Evolutionary conservation across 2,888 invertebrate genomes (phyloP).

Genomic region (Meteorus colon): DNA sequence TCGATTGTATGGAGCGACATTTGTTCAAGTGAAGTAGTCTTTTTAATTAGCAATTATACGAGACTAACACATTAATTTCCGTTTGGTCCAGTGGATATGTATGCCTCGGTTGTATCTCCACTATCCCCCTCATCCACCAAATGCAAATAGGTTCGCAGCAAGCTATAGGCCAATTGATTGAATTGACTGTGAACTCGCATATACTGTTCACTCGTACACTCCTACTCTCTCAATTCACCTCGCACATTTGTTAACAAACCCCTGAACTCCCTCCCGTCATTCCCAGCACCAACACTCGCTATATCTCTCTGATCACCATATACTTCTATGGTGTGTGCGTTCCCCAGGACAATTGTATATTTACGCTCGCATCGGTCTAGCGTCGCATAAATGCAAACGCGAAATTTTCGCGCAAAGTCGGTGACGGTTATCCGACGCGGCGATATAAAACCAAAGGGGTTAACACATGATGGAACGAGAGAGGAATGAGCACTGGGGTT

Average conservation of each 20-base stretch:
- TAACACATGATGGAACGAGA: neutral
- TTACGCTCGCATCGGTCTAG: conserved; percentile 28
- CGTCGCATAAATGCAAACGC: conserved; percentile 39
- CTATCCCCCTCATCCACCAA: conserved; percentile 55
- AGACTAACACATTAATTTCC: conserved; percentile 72
- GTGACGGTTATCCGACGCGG: conserved; percentile 30
- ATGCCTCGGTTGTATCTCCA: neutral
- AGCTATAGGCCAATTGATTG: conserved; percentile 69
- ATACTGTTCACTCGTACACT: conserved; percentile 36
- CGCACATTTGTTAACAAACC: conserved; percentile 10
- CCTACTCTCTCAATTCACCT: conserved; percentile 35
- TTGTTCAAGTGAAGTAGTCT: conserved; percentile 55
- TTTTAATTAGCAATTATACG: conserved; percentile 72
- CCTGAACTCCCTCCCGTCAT: conserved; percentile 19
- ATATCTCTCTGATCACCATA: conserved; percentile 14
- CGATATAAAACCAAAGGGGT: conserved; percentile 11
- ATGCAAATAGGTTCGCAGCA: conserved; percentile 68
- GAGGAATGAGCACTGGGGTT: conserved; percentile 9
- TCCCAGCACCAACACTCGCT: conserved; percentile 52
- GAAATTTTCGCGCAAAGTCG: conserved; percentile 32
- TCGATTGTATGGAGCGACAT: conserved; percentile 12
- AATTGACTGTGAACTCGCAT: conserved; percentile 67
- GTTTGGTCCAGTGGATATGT: conserved; percentile 61
- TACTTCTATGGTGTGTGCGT: conserved; percentile 26
- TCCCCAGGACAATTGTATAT: conserved; percentile 46